These are phyloP conservation scores for Neodiprion pinetum DNA, from an alignment of 1,140 invertebrate species.

Conservation along the genomic window DNA sequence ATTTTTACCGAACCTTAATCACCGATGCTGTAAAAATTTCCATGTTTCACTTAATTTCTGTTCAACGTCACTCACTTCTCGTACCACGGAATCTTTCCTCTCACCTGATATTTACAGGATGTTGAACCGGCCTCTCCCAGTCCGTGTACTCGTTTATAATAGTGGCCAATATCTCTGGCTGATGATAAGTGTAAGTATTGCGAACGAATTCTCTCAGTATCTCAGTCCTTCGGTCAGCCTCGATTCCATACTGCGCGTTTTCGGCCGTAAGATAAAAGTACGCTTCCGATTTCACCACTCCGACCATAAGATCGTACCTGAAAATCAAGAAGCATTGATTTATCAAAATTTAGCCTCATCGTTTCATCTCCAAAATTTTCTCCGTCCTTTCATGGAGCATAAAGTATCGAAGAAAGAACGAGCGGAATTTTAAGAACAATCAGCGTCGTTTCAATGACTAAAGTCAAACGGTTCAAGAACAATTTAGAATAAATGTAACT, in stretches of 20 bases:
- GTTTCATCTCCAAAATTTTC: neutral
- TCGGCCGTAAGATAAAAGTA: conserved; percentile 89
- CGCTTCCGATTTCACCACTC: conserved; percentile 86
- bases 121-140: conserved; percentile 92
- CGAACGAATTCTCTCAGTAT: conserved; percentile 91
- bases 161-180: conserved; percentile 84
- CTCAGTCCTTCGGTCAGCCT: conserved; percentile 84
- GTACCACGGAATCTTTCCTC: no score
- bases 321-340: neutral
- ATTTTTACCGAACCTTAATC: no score
- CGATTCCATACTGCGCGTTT: conserved; percentile 92
- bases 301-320: conserved; percentile 92
- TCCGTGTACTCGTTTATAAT: conserved; percentile 98
- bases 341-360: no score
- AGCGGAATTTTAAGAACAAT: conserved; percentile 13
- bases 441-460: neutral
- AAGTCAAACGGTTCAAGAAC: neutral
- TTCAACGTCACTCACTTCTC: no score
- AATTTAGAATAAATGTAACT: no score
- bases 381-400: neutral
- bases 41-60: no score
- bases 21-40: no score
- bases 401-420: neutral
- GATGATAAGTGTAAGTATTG: conserved; percentile 90
- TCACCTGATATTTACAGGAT: conserved; percentile 86